Percentiles rank a stretch among this genome's conserved stretches.
Conservation (phyloP, 2,113 vertebrate genomes). For the Bucco capensis region DNA sequence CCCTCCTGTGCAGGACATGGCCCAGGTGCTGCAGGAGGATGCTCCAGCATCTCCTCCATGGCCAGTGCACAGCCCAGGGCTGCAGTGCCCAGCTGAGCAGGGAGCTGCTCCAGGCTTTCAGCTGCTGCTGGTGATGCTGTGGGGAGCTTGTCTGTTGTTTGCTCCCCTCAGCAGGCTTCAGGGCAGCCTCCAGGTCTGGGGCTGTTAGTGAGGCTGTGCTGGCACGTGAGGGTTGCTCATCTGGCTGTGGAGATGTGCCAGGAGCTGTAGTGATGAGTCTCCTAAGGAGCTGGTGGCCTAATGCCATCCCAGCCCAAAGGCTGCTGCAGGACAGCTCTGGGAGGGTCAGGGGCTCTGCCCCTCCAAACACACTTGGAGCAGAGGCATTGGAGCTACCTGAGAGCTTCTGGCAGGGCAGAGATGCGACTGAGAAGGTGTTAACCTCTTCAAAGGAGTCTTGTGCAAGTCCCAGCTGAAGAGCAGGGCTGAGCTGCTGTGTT, state of each 20-base stretch:
- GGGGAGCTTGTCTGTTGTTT: not conserved
- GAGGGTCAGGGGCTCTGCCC: accelerated
- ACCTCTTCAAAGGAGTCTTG: conserved; percentile 4
- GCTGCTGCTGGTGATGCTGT: not conserved
- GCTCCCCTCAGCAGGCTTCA: not conserved
- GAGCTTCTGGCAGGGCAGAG: not conserved
- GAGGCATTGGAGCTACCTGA: not conserved
- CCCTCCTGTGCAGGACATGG: not conserved
- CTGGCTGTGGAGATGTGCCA: not conserved
- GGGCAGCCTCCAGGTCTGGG: not conserved
- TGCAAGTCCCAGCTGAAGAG: not conserved
- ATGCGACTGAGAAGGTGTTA: not conserved
- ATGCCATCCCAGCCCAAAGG: not conserved
- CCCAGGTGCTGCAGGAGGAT: not conserved
- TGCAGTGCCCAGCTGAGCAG: not conserved
- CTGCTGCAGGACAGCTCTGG: not conserved
- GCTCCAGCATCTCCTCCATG: not conserved
- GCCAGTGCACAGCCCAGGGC: accelerated
- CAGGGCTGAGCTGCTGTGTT: conserved; percentile 10
- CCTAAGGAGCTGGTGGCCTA: not conserved
- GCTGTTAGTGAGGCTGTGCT: not conserved
- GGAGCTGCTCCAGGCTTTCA: not conserved
- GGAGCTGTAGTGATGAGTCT: not conserved
- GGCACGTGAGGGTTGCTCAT: not conserved
- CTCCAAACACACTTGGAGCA: accelerated